Base-by-base conservation (phyloP, 2,113 vertebrate genomes). In the Clarias batrachus region DNA sequence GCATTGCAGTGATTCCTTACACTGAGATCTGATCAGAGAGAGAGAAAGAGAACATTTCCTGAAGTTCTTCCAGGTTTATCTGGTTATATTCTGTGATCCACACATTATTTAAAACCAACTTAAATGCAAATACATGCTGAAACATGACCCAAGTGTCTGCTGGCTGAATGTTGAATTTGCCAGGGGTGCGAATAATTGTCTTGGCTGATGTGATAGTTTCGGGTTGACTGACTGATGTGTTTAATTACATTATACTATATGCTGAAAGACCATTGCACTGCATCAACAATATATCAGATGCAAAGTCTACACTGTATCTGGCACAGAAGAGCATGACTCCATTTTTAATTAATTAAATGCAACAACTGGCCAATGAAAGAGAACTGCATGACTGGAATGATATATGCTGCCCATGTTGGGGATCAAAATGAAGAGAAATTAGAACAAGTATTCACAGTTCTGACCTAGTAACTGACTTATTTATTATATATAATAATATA, bases 1-100 rank as follows among this genome's bases (percentile, higher is more conserved):
- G 2, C 30, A 33, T 33, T 33, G 30, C 85, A 91, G 89, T 92
- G 92, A 93, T 91, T 89, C 91, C 85, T 89, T 93, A 87, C 89
- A 90, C 90, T 85, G 48, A 48, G 83, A 87, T 84, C 56, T 85
- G 90, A 90, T 91, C 89, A 88, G 70, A 71, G 68, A 41, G 70
- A 41, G 27, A 41, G 68, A 71, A 9, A 41, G 33, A 14, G 30
- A 73, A 3, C 10, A 19, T 68, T 68, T 30, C 30, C n/a, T 33
- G 33, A 73, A 37, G 9, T 19, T 0, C 48, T 21, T 74, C 10
- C 37, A 74, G 19, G 19, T 48, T 74, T 74, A 74, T 74, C 13
- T 54, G 25, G 11, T 27, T 25, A 54, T 79, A 16, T 78, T 8
- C 17, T 57, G 14, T 30, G 27, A 77, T 19, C 14, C 7, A 19